phyloP scores from a whole-genome alignment of 2,113 vertebrate genomes.

The Amphiprion percula region DNA sequence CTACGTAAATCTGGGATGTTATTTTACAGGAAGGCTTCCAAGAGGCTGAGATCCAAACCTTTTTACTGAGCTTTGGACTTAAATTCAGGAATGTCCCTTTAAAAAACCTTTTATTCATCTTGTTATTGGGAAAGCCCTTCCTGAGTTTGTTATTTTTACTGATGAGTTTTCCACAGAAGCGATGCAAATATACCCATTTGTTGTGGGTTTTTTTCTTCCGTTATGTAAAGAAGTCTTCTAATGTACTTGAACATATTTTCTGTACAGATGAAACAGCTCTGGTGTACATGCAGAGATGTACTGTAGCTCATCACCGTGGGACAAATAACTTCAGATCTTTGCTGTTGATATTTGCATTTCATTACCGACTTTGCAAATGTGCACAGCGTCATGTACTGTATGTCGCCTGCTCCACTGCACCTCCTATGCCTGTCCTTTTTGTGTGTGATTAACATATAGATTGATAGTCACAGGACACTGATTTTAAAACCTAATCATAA shows the following conservation, averaged over 20 bases:
- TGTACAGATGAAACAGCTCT: slow-evolving; percentile 29
- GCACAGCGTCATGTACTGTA: slow-evolving; percentile 8
- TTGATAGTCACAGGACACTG: slow-evolving; percentile 5
- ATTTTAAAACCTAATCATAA: slow-evolving; percentile 16
- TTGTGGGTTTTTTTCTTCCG: not conserved
- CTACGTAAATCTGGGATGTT: slow-evolving; percentile 3
- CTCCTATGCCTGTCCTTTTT: slow-evolving; percentile 35
- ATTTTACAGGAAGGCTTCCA: not conserved
- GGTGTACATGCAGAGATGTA: slow-evolving; percentile 12
- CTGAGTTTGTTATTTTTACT: not conserved
- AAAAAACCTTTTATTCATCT: slow-evolving; percentile 7
- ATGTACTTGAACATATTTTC: slow-evolving; percentile 65
- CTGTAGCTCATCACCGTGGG: slow-evolving; percentile 13
- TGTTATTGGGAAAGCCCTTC: not conserved
- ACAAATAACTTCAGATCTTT: slow-evolving; percentile 3
- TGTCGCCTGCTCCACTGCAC: slow-evolving; percentile 30
- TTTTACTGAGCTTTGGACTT: slow-evolving; percentile 6
- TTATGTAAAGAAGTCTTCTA: slow-evolving; percentile 30
- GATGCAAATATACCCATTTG: slow-evolving; percentile 25
- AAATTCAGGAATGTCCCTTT: slow-evolving; percentile 20
- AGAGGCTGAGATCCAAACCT: slow-evolving; percentile 9
- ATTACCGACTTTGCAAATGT: slow-evolving; percentile 28
- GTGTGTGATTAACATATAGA: slow-evolving; percentile 32
- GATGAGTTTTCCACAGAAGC: slow-evolving; percentile 20
- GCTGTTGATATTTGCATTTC: slow-evolving; percentile 27